Base-by-base conservation (phyloP, 2,888 invertebrate species). In the Nymphalis c-album region DNA sequence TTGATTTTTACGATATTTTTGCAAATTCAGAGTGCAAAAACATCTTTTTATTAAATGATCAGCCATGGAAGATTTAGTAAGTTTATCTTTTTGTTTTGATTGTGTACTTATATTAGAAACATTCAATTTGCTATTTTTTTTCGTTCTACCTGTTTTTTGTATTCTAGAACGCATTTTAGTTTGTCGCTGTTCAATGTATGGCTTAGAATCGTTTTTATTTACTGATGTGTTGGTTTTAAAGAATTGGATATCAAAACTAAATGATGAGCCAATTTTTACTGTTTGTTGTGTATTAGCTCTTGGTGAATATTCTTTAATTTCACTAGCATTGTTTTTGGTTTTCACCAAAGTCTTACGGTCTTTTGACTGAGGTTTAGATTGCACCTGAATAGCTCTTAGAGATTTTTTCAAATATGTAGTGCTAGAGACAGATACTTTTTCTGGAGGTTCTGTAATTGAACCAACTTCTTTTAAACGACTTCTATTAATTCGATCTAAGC, bases 1-100 rank as follows among this genome's bases (percentile, higher is more conserved):
- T 26, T 73, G 63, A 20, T 58, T 47, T 45, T 71, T 71, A 31
- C 53, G 60, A 65, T 69, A 71, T 61, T 79, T 78, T 68, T 77
- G 75, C 64, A 80, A 75, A 67, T 79, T 76, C 20, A 80, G 68
- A 40, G 80, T 79, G 69, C 80, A 81, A 63, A 81, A 80, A 73
- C 83, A 81, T 64, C 77, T 75, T 72, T 81, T 82, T n/a, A 81
- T 62, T 26, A 76, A 73, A 20, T 79, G 76, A n/a, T 65, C 68
- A 22, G 76, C 71, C 18, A 74, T 71, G 2, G 76, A 69, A 51
- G 73, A 69, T 68, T 73, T 78, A 62, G 75, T 63, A n/a, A 10
- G 55, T 60, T 67, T 74, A 51, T 71, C 75, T 18, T 65, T 60
- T 60, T 64, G 64, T 40, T 67, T 50, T 17, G 67, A 62, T 67